Conservation (phyloP, 2,797 vertebrate genomes). For the Alfaro cultratus region DNA sequence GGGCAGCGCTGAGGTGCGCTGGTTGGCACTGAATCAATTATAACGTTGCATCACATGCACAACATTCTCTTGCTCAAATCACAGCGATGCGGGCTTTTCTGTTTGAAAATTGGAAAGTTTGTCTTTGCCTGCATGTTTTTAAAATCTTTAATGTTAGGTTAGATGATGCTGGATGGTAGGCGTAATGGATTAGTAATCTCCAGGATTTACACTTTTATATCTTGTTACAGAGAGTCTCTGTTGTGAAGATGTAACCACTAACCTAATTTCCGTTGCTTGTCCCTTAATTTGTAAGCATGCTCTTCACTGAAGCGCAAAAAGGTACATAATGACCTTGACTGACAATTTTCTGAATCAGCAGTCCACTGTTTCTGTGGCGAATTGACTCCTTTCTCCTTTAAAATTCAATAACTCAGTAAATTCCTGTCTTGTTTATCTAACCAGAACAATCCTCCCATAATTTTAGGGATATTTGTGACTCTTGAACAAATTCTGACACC, state of each 20-base stretch:
- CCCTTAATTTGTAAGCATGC: not conserved
- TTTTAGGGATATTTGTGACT: constrained; percentile 34
- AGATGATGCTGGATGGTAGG: not conserved
- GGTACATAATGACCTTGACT: constrained; percentile 61
- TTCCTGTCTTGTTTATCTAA: constrained; percentile 18
- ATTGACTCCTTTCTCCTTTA: constrained; percentile 42
- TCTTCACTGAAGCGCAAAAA: constrained; percentile 40
- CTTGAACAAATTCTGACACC: constrained; percentile 53
- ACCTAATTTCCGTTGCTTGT: constrained; percentile 32
- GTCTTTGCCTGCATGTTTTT: not conserved
- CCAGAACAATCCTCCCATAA: constrained; percentile 45
- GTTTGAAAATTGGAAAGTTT: not conserved
- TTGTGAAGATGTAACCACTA: constrained; percentile 28
- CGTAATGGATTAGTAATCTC: not conserved
- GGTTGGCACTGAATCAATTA: not conserved
- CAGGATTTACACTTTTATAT: not conserved
- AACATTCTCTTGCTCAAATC: not conserved
- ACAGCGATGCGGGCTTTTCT: not conserved
- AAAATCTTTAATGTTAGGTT: not conserved
- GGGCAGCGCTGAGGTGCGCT: not conserved
- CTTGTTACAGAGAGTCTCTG: not conserved
- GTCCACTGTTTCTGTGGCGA: constrained; percentile 44
- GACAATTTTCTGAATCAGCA: constrained; percentile 65
- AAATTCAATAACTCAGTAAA: constrained; percentile 46
- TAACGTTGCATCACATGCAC: not conserved